A percentile compares a stretch with the other conserved stretches of the same genome.
These are phyloP conservation scores for Exephanes ischioxanthus DNA, from an alignment of 2,888 invertebrate genomes.

Conservation along the genomic window DNA sequence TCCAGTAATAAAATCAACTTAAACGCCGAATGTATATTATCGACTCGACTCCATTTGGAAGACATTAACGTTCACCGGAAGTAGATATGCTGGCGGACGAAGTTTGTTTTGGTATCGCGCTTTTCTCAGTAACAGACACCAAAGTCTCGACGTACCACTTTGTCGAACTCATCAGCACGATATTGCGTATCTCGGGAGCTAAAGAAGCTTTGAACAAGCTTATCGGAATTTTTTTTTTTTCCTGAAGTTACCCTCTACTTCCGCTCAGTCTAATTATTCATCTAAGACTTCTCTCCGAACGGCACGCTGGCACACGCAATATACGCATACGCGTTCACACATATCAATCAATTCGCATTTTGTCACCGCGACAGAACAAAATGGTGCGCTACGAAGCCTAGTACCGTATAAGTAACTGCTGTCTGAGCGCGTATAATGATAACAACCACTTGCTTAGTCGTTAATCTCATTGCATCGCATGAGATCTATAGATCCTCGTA, in stretches of 20 bases:
- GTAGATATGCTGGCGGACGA: neutral
- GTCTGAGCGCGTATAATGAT: constrained; percentile 28
- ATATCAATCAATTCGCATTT: neutral
- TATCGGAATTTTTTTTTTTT: neutral
- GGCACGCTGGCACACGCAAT: neutral
- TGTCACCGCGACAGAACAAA: constrained; percentile 38
- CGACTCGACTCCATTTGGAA: constrained; percentile 3
- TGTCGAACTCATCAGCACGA: neutral
- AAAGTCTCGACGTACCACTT: neutral
- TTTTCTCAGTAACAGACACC: neutral
- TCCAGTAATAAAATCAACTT: neutral
- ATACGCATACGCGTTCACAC: neutral
- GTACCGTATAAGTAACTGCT: constrained; percentile 12
- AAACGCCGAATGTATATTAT: constrained; percentile 28
- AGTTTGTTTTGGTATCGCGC: constrained; percentile 5
- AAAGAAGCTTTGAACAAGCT: neutral
- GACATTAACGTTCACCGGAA: neutral
- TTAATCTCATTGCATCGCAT: constrained; percentile 49
- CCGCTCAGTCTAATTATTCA: constrained; percentile 12
- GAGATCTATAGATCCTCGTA: constrained; percentile 65
- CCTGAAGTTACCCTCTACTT: constrained; percentile 1
- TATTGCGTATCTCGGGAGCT: neutral
- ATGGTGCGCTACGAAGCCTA: constrained; percentile 47
- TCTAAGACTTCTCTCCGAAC: neutral
- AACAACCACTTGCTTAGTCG: constrained; percentile 38